A percentile compares a stretch with the other conserved stretches of the same genome.
Conservation (phyloP, 2,888 invertebrate species). For the Nemapogon koenigi region DNA sequence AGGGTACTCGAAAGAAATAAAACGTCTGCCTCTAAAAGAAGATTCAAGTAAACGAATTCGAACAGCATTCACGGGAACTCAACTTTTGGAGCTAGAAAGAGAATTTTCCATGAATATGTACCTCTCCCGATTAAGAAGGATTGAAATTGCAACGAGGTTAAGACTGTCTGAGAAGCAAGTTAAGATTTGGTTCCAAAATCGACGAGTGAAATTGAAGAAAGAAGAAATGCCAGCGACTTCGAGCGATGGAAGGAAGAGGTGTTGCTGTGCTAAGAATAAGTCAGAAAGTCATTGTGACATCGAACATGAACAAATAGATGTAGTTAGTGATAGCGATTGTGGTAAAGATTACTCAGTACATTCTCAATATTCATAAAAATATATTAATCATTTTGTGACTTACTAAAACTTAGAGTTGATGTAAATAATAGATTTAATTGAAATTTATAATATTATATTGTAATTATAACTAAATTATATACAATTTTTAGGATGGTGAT, state of each 20-base stretch:
- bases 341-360: background rate
- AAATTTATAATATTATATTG: background rate
- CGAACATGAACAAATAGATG: conserved; percentile 50
- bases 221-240: conserved; percentile 69
- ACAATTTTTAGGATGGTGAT: background rate
- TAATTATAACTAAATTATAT: too few relatives aligned
- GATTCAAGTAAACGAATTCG: conserved; percentile 86
- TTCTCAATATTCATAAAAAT: too few relatives aligned
- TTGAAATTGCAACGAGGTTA: conserved; percentile 90
- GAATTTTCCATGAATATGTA: conserved; percentile 93
- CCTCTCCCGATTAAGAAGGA: conserved; percentile 83
- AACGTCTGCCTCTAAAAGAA: conserved; percentile 59
- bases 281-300: conserved; percentile 37
- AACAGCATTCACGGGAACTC: conserved; percentile 92
- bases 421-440: background rate
- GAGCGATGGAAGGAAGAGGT: conserved; percentile 38
- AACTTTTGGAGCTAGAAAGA: conserved; percentile 84
- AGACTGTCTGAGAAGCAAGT: conserved; percentile 93
- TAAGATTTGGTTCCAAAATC: conserved; percentile 95
- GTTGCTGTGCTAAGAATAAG: conserved; percentile 39
- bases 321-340: conserved; percentile 36
- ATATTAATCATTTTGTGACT: too few relatives aligned
- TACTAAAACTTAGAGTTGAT: too few relatives aligned
- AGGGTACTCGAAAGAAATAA: conserved; percentile 45
- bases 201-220: conserved; percentile 92